Evolutionary conservation across 2,797 vertebrate genomes (phyloP).

Genomic region (Craterocephalus amniculus): DNA sequence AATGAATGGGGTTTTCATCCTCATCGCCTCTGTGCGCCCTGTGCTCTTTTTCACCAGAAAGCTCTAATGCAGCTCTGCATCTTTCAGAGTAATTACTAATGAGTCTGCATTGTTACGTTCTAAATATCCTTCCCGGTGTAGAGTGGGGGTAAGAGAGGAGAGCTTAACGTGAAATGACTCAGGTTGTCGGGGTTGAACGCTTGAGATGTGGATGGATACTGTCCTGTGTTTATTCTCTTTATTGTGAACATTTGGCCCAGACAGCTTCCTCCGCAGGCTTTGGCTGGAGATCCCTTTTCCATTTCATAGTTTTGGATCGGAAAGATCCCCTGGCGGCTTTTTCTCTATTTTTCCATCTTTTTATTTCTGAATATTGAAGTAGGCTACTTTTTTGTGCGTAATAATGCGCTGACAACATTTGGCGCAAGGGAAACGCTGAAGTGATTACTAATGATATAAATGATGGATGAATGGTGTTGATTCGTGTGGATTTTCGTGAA

Average conservation of each 20-base stretch:
- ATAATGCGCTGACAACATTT: conserved; percentile 43
- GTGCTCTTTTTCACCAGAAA: conserved; percentile 64
- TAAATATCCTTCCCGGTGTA: conserved; percentile 58
- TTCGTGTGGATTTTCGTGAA: conserved; percentile 14
- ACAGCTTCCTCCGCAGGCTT: conserved; percentile 78
- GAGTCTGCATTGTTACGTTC: conserved; percentile 75
- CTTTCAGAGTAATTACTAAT: conserved; percentile 79
- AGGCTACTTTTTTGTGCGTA: conserved; percentile 57
- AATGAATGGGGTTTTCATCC: conserved; percentile 52
- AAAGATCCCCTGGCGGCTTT: conserved; percentile 51
- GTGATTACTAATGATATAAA: conserved; percentile 2
- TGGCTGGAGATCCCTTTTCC: conserved; percentile 88
- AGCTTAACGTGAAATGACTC: conserved; percentile 56
- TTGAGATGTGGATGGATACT: conserved; percentile 69
- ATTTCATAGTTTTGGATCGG: conserved; percentile 76
- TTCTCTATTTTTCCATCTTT: conserved; percentile 44
- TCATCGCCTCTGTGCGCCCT: conserved; percentile 37
- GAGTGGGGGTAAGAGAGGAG: conserved; percentile 49
- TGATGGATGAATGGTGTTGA: conserved; percentile 11
- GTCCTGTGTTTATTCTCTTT: conserved; percentile 79
- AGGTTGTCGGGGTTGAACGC: conserved; percentile 69
- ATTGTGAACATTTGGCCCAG: conserved; percentile 85
- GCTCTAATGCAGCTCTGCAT: conserved; percentile 60
- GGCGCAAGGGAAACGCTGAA: conserved; percentile 18
- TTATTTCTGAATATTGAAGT: conserved; percentile 37